These are phyloP conservation scores for Onychomys leucogaster DNA, from an alignment of 2,797 vertebrate genomes.

Conservation along the genomic window DNA sequence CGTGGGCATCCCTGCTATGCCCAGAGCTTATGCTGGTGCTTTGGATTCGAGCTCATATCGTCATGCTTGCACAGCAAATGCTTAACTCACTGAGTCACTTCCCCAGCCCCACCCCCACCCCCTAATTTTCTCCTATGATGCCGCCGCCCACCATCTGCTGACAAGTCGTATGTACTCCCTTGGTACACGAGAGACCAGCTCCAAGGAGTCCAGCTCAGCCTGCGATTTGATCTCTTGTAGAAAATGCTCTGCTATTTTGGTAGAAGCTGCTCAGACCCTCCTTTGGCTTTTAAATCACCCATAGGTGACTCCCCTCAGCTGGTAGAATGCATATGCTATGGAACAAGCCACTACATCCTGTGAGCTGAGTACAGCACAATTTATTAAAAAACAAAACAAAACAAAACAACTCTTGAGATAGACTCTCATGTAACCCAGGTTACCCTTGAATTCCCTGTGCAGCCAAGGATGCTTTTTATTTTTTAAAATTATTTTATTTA, in stretches of 20 bases:
- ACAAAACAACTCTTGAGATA: neutral
- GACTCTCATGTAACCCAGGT: neutral
- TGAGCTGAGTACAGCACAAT: neutral
- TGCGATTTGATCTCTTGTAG: neutral
- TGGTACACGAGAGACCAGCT: neutral
- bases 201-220: neutral
- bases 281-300: neutral
- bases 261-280: neutral
- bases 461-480: neutral
- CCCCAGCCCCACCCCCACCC: neutral
- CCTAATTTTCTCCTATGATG: neutral
- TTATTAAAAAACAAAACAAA: neutral
- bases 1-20: neutral
- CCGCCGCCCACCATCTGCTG: neutral
- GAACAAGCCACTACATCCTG: neutral
- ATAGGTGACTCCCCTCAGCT: neutral
- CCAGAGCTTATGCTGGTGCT: neutral
- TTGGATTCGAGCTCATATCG: neutral
- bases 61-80: neutral
- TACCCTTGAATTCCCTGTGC: neutral
- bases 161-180: neutral
- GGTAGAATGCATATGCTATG: neutral
- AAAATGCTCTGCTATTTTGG: neutral
- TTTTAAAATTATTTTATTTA: neutral
- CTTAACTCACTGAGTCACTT: neutral